Evolutionary conservation across 2,797 vertebrate species (phyloP), one percentile per base, ranked within the genome.

Genomic region (Chaenodraco wilsoni): DNA sequence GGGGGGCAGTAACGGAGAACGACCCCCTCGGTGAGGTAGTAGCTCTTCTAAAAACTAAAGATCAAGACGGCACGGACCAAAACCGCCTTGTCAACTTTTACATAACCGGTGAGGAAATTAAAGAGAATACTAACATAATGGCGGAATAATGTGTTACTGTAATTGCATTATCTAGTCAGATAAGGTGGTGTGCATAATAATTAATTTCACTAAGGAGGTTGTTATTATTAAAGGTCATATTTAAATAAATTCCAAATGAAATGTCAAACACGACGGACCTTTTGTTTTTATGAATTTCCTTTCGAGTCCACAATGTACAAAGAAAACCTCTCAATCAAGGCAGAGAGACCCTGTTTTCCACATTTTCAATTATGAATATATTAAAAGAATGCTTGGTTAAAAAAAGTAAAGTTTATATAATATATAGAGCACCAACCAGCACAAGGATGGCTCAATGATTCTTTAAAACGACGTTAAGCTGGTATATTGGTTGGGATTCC

Each of bases 1-100:
- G 97, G 73, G 97, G 96, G 2, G 97, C 97, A 0, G 96, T 98
- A 55, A 96, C 93, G 76, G 98, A 99, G 86, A 97, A 96, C 52
- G 97, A 98, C 65, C 95, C 95, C 9, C 93, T 95, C 0, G 97
- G 96, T 0, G 97, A 97, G 14, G 95, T 99, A 9, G 95, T 99
- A 62, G 96, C 97, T 6, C 94, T 98, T 51, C 77, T 99, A 17
- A 97, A 96, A 82, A 98, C 97, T 56, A 94, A 84, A 3, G 98
- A 99, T 75, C 93, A 89, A 2, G 98, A 99, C 62, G 96, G 95
- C 7, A 94, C 96, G 1, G 96, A 97, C 83, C 93, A 95, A 52
- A 98, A 99, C 84, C 95, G 93, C 82, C 95, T 97, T 51, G 94
- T 98, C 84, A 96, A 92, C 62, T 96, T 97, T 45, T 96, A 97